Conservation (phyloP, 2,888 invertebrate species). For the Archips xylosteana region DNA sequence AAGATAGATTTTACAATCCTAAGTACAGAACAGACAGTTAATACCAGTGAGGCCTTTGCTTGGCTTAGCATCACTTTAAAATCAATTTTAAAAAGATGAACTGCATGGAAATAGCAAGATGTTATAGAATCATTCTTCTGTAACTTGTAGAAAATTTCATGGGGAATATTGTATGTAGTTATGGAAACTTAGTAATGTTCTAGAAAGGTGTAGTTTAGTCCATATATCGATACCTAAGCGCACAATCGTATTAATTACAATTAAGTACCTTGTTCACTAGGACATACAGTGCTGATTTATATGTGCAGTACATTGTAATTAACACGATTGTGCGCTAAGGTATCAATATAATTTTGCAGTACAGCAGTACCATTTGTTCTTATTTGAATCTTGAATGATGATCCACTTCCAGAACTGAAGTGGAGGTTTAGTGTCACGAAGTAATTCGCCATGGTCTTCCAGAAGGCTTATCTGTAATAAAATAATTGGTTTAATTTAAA, state of each 20-base stretch:
- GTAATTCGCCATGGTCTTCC: constrained; percentile 25
- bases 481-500: not conserved
- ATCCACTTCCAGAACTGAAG: not conserved
- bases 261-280: too few species aligned
- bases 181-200: not conserved
- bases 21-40: too few species aligned
- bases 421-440: constrained; percentile 10
- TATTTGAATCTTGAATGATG: not conserved
- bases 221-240: not conserved
- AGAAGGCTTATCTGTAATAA: constrained; percentile 20
- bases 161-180: not conserved
- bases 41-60: too few species aligned
- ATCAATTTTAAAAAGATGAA: too few species aligned
- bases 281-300: too few species aligned
- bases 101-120: too few species aligned
- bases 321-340: too few species aligned
- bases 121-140: not conserved
- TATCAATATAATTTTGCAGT: not conserved
- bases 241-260: too few species aligned
- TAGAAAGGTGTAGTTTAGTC: not conserved
- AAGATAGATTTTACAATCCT: too few species aligned
- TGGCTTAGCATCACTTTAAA: too few species aligned
- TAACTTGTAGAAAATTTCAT: not conserved
- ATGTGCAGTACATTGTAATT: too few species aligned
- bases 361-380: not conserved